Evolutionary conservation across 2,888 invertebrate species (phyloP).

Genomic region (Acrobasis consociella): DNA sequence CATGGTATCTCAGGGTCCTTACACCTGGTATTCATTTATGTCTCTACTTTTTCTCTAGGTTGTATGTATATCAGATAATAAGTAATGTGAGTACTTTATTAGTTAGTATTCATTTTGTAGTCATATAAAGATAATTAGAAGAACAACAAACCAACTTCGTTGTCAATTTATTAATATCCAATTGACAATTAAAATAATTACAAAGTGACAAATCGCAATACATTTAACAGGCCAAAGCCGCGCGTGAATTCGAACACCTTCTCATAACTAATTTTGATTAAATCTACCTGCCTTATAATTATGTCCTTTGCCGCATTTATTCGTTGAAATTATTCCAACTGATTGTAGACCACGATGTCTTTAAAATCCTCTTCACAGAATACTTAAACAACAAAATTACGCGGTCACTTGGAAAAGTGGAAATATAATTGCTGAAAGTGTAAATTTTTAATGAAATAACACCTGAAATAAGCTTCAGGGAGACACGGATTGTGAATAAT

Average conservation of each 20-base stretch:
- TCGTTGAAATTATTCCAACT: constrained; percentile 64
- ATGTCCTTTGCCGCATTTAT: constrained; percentile 78
- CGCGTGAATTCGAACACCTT: constrained; percentile 78
- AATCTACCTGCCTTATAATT: constrained; percentile 64
- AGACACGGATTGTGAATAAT: constrained; percentile 54
- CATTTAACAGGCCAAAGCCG: constrained; percentile 49
- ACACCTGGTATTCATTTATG: too few species aligned
- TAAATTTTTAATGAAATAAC: constrained; percentile 77
- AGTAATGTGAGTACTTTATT: too few species aligned
- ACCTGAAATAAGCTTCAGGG: constrained; percentile 76
- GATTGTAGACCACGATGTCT: constrained; percentile 66
- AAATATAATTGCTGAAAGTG: constrained; percentile 60
- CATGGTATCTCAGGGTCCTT: too few species aligned
- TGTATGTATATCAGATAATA: too few species aligned
- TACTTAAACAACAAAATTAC: constrained; percentile 58
- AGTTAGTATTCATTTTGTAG: too few species aligned
- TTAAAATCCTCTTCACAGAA: constrained; percentile 62
- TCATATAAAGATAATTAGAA: background rate
- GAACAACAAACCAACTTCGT: background rate
- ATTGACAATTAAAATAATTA: constrained; percentile 48
- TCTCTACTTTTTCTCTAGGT: too few species aligned
- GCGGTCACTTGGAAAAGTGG: constrained; percentile 50
- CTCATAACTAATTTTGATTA: constrained; percentile 70
- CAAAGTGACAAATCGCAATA: constrained; percentile 52
- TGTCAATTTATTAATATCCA: constrained; percentile 36